A percentile compares a stretch with the other conserved stretches of the same genome.
phyloP scores from a whole-genome alignment of 2,113 vertebrate genomes.

The Leucopternis melanops region DNA sequence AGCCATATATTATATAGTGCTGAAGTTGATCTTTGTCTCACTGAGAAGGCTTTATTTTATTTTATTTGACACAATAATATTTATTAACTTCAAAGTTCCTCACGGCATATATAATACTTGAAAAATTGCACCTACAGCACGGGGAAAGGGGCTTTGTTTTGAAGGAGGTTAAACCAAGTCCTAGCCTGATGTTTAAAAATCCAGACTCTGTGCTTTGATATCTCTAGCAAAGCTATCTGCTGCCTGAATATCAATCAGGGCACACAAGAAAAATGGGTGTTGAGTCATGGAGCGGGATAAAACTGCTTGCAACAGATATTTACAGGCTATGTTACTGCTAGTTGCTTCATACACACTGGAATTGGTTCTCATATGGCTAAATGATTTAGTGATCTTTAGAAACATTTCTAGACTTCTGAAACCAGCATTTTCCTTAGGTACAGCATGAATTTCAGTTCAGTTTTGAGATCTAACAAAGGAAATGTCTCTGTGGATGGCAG shows the following conservation, averaged over 20 bases:
- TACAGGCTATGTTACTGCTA: background rate
- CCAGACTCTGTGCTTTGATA: background rate
- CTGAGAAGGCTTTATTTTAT: conserved; percentile 9
- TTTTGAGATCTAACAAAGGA: background rate
- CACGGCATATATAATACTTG: background rate
- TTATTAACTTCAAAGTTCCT: conserved; percentile 19
- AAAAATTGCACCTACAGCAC: background rate
- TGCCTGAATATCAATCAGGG: background rate
- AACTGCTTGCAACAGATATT: background rate
- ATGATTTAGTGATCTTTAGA: background rate
- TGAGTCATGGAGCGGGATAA: background rate
- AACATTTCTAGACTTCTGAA: background rate
- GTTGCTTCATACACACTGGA: background rate
- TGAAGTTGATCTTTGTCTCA: conserved; percentile 5
- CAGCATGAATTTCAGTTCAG: background rate
- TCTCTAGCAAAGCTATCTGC: background rate
- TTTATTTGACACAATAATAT: conserved; percentile 9
- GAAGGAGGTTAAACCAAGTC: background rate
- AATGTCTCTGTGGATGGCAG: background rate
- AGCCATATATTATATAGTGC: background rate
- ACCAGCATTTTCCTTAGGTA: background rate
- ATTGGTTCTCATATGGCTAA: background rate
- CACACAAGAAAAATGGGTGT: background rate
- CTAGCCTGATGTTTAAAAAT: background rate
- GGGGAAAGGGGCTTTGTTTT: background rate